Percentiles rank a stretch among this genome's conserved stretches.
Conservation (phyloP, 2,888 invertebrate genomes). For the Melipona bicolor region DNA sequence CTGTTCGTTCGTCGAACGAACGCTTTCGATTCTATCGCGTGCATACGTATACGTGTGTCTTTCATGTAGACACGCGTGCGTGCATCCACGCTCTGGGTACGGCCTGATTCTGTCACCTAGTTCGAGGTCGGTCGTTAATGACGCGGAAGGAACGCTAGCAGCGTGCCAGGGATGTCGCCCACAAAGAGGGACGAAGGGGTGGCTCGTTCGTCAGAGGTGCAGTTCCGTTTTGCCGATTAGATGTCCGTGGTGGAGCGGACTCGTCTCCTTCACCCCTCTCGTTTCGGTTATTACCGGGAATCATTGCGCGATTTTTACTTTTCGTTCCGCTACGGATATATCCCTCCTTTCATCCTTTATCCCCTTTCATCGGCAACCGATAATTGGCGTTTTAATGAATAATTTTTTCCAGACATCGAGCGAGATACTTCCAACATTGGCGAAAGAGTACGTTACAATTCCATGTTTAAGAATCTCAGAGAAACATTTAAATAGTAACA, state of each 20-base stretch:
- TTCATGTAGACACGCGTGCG: too few species aligned
- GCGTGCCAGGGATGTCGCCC: constrained; percentile 2
- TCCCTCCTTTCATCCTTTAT: not conserved
- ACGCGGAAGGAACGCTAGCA: constrained; percentile 50
- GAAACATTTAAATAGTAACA: too few species aligned
- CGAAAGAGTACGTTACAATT: not conserved
- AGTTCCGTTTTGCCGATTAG: constrained; percentile 56
- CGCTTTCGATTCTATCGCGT: constrained; percentile 19
- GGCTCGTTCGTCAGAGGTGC: constrained; percentile 48
- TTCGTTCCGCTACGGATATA: not conserved
- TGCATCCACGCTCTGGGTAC: constrained; percentile 26
- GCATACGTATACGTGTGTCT: not conserved
- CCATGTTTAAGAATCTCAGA: too few species aligned
- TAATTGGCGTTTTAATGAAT: not conserved
- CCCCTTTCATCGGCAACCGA: not conserved
- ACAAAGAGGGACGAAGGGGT: constrained; percentile 15
- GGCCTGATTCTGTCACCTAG: constrained; percentile 30
- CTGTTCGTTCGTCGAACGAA: constrained; percentile 17
- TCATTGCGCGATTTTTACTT: not conserved
- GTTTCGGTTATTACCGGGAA: constrained; percentile 19
- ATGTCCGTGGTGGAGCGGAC: constrained; percentile 39
- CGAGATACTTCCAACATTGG: not conserved
- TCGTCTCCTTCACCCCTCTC: constrained; percentile 35
- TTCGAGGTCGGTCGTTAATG: constrained; percentile 59
- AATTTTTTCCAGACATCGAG: not conserved